Base-by-base conservation (phyloP, 2,797 vertebrate genomes). In the Sorex maritimensis region DNA sequence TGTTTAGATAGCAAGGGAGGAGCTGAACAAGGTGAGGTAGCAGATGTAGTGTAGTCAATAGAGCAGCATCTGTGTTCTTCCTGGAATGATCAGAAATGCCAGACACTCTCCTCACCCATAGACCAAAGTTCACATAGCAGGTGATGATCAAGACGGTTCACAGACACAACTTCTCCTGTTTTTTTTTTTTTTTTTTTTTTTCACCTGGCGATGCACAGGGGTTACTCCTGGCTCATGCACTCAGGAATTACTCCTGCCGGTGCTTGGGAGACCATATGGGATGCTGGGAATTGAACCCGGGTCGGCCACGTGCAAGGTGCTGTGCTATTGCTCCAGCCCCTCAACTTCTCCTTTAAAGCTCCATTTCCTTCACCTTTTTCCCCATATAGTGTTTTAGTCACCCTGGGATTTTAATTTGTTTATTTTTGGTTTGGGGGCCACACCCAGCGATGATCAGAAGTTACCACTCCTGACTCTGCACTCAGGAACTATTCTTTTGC, bases 41-140 rank as follows among this genome's bases (percentile, higher is more conserved):
- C 19, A 75, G 26, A 3, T 1, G 3, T 3, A 30, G 46, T 14
- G 4, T 3, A 30, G 46, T 15, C 0, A 0, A 21, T 19, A 3
- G 15, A 46, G 34, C 0, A 2, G 11, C 5, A 6, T 67, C 77
- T 78, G 49, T 41, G 9, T 77, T 28, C 38, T 67, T 68, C 38
- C 28, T 55, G 14, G n/a, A 68, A 7, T 34, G 23, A 30, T 75
- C 71, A 58, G 1, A 69, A 61, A 3, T 44, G 49, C 26, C 58
- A 61, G 12, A 5, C 2, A 6, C 41, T 86, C 52, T 24, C 68
- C 79, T 38, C 3, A 24, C 52, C 46, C 30, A 55, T 24, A 88
- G 68, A 44, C 55, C 34, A 8, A 30, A 88, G 75, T 63, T 28
- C 77, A 30, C 49, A 0, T 11, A 2, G 5, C 26, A 30, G 30